Base-by-base conservation (phyloP, 2,113 vertebrate genomes). In the Toxotes chatareus region DNA sequence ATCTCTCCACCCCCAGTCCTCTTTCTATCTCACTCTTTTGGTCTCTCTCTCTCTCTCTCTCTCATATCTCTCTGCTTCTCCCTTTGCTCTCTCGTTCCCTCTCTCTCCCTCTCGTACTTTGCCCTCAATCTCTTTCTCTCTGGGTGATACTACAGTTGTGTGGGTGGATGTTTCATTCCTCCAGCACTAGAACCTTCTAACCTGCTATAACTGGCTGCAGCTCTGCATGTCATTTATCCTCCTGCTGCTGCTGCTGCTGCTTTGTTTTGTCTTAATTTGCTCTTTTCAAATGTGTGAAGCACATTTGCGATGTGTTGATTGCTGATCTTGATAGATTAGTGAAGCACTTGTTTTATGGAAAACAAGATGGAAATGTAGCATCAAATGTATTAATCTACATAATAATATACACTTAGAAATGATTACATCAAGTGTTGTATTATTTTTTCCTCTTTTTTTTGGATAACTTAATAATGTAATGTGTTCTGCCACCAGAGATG, bases 111-210 rank as follows among this genome's bases (percentile, higher is more conserved):
- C 59, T 31, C 21, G 9, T 17, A 38, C 56, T 69, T 55, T 76
- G 23, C 70, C 34, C 70, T 62, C 67, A 27, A 8, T 79, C 71
- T 63, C 64, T 11, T 59, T 64, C 40, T 85, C 66, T 80, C 61
- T 82, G 71, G 76, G 49, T 76, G 80, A 86, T 67, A 38, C 61
- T 56, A 21, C 62, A 73, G 0, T 89, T 4, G 40, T 65, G 71
- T 88, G 91, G 81, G 76, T 53, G 85, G 78, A 78, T 42, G 61
- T 49, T 85, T 85, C 36, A 51, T 32, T 70, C 23, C 56, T 40
- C 3, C 62, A 10, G 47, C 66, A 38, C 66, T 21, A 62, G 36
- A 86, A 47, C 64, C 46, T 38, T 66, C 75, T 75, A 73, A 64
- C 77, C 80, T 65, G 61, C 42, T 80, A 27, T 21, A 76, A 71